Evolutionary conservation across 2,113 vertebrate genomes (phyloP).

Genomic region (Alligator mississippiensis): DNA sequence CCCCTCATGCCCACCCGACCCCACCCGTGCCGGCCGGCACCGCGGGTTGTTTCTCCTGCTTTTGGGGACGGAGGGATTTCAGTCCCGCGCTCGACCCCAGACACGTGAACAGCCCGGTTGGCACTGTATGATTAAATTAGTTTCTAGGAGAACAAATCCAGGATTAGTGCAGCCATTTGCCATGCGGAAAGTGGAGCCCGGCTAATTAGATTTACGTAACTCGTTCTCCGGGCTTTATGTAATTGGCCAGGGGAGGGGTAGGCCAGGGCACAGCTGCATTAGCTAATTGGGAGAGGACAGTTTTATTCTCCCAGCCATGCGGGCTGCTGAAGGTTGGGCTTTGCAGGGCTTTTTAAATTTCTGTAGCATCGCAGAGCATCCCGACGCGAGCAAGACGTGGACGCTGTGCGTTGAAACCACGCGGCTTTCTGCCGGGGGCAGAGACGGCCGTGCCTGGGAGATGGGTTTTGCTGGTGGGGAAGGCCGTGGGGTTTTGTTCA

Average conservation of each 20-base stretch:
- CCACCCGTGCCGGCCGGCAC: too few species aligned
- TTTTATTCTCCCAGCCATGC: background rate
- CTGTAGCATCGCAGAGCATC: rapidly evolving
- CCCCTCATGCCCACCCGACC: too few species aligned
- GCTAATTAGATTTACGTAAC: slow-evolving; percentile 70
- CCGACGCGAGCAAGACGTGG: rapidly evolving
- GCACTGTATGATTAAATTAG: slow-evolving; percentile 38
- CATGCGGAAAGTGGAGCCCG: slow-evolving; percentile 27
- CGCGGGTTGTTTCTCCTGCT: background rate
- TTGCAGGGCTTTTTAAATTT: background rate
- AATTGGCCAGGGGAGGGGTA: background rate
- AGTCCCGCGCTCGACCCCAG: background rate
- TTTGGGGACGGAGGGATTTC: background rate
- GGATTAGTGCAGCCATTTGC: slow-evolving; percentile 32
- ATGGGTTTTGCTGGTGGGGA: background rate
- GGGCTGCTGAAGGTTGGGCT: background rate
- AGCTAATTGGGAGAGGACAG: background rate
- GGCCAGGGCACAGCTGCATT: rapidly evolving
- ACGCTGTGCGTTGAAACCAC: rapidly evolving
- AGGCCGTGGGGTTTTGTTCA: background rate
- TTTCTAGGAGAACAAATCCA: slow-evolving; percentile 57
- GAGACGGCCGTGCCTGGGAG: rapidly evolving
- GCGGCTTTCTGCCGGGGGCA: rapidly evolving
- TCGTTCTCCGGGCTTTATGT: background rate
- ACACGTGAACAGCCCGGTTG: slow-evolving; percentile 48